Percentiles rank a stretch among this genome's conserved stretches.
These are phyloP conservation scores for Gari tellinella DNA, from an alignment of 2,888 invertebrate genomes.

Conservation along the genomic window DNA sequence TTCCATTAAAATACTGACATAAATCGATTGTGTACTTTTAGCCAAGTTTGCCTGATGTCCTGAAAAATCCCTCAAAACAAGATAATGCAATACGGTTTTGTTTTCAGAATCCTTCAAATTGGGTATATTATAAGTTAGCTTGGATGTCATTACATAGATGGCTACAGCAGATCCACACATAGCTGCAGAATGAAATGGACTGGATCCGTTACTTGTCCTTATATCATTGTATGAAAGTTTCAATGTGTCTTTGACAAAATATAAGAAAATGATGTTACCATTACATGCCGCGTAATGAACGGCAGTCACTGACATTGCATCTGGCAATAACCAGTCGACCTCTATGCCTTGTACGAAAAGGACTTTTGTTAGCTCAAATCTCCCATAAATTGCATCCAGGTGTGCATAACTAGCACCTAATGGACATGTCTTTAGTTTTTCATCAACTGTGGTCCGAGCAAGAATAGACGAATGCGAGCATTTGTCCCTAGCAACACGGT, in stretches of 20 bases:
- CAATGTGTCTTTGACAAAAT: not conserved
- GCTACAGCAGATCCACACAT: not conserved
- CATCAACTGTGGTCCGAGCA: no score
- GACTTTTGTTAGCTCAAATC: slow-evolving; percentile 3
- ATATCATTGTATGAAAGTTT: not conserved
- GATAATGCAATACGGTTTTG: slow-evolving; percentile 7
- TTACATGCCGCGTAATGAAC: slow-evolving; percentile 11
- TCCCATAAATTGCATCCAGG: slow-evolving; percentile 14
- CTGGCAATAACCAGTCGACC: slow-evolving; percentile 2
- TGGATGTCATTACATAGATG: not conserved
- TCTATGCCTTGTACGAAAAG: not conserved
- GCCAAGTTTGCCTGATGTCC: no score
- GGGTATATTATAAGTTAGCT: not conserved
- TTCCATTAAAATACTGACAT: no score
- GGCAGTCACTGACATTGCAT: not conserved
- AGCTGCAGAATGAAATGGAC: slow-evolving; percentile 11
- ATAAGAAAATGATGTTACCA: not conserved
- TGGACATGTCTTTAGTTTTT: slow-evolving; percentile 1
- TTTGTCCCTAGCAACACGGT: not conserved
- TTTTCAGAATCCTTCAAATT: not conserved
- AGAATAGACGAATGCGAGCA: not conserved
- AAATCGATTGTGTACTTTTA: no score
- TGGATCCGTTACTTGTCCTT: slow-evolving; percentile 7
- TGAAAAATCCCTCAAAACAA: not conserved
- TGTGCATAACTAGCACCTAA: slow-evolving; percentile 9